Conservation (phyloP, 2,113 vertebrate species). For the Cettia cetti region DNA sequence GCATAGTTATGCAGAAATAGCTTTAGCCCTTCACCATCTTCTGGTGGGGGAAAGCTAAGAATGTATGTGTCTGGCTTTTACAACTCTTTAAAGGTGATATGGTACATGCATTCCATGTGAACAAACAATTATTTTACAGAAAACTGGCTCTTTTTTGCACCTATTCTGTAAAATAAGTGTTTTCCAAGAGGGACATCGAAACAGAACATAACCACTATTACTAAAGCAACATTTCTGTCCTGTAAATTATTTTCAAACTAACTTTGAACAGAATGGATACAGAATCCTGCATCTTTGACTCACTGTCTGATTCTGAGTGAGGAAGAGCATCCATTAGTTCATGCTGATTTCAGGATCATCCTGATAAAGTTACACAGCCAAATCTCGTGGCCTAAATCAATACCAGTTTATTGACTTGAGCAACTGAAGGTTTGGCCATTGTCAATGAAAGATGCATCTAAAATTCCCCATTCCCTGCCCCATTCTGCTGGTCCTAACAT, state of each 20-base stretch:
- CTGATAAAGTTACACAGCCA: neutral
- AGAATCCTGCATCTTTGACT: neutral
- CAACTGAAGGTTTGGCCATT: neutral
- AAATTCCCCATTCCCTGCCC: neutral
- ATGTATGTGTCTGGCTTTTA: constrained; percentile 56
- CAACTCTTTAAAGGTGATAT: constrained; percentile 70
- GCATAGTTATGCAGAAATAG: constrained; percentile 4
- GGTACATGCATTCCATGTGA: constrained; percentile 52
- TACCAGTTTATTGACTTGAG: neutral
- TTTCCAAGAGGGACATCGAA: neutral
- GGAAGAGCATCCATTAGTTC: neutral
- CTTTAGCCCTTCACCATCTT: constrained; percentile 51
- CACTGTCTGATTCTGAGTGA: neutral
- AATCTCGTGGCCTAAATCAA: neutral
- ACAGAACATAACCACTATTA: neutral
- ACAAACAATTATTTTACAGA: constrained; percentile 15
- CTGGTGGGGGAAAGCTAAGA: constrained; percentile 52
- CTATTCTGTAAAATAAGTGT: neutral
- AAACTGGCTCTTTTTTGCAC: neutral
- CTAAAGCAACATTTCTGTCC: neutral
- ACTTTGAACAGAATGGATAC: neutral
- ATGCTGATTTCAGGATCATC: neutral
- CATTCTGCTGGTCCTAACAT: neutral
- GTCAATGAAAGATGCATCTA: neutral
- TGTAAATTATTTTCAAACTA: neutral